Conservation (phyloP, 2,888 invertebrate genomes). For the Metallyticus violacea region DNA sequence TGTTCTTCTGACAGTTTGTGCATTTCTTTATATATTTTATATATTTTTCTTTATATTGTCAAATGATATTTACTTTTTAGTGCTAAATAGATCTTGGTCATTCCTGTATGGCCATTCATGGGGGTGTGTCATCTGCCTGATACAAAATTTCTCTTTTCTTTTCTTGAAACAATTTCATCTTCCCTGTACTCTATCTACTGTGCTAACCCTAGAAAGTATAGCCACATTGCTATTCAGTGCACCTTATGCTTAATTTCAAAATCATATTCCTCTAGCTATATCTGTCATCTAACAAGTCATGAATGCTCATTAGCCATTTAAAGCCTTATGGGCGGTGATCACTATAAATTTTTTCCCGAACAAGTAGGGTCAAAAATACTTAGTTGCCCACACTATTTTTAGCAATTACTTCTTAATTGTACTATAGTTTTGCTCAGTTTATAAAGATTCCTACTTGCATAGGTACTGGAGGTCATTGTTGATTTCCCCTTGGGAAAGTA, state of each 20-base stretch:
- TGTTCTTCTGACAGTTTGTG: neutral
- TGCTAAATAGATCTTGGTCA: neutral
- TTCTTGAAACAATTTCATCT: neutral
- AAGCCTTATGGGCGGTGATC: constrained; percentile 40
- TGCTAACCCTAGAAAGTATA: neutral
- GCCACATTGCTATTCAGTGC: constrained; percentile 33
- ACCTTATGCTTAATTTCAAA: constrained; percentile 37
- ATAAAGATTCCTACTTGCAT: constrained; percentile 37
- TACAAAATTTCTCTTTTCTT: neutral
- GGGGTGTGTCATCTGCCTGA: neutral
- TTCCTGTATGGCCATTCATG: neutral
- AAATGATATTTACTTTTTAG: neutral
- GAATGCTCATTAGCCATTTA: constrained; percentile 37
- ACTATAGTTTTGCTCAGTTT: constrained; percentile 34
- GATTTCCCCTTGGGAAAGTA: constrained; percentile 35
- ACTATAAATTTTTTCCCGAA: constrained; percentile 39
- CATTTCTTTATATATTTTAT: neutral
- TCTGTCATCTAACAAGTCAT: constrained; percentile 38
- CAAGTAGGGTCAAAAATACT: constrained; percentile 40
- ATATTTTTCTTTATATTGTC: neutral
- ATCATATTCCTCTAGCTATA: constrained; percentile 39
- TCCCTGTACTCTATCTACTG: neutral
- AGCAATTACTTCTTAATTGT: constrained; percentile 38
- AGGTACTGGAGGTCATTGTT: constrained; percentile 38
- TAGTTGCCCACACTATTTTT: constrained; percentile 37